These are phyloP conservation scores for Peromyscus aztecus DNA, from an alignment of 2,797 vertebrate species.

Conservation along the genomic window DNA sequence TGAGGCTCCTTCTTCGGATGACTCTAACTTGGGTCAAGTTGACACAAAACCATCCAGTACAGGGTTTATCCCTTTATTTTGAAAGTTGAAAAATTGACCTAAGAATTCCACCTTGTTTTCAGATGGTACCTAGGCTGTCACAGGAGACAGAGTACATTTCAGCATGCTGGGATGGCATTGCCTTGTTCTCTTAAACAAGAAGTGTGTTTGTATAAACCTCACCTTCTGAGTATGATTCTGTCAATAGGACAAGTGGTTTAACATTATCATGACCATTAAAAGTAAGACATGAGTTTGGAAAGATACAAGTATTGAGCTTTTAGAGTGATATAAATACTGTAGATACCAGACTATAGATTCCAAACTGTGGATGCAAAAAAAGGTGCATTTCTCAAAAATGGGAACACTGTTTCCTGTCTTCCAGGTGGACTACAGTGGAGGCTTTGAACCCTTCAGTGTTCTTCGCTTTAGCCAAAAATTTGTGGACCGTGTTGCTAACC, in stretches of 20 bases:
- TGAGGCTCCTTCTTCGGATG: too few relatives aligned
- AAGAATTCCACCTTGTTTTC: slow-evolving; percentile 13
- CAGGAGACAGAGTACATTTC: background rate
- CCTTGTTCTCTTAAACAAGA: background rate
- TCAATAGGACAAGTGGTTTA: background rate
- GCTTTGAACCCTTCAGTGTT: slow-evolving; percentile 95
- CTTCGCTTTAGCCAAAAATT: slow-evolving; percentile 98
- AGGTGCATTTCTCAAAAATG: background rate
- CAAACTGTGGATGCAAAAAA: slow-evolving; percentile 17
- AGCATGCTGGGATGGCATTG: background rate
- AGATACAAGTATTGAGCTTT: slow-evolving; percentile 9
- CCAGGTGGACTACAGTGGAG: slow-evolving; percentile 97
- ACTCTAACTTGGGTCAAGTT: too few relatives aligned
- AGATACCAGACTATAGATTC: background rate
- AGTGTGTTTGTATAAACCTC: background rate
- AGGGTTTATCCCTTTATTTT: slow-evolving; percentile 32
- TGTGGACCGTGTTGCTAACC: slow-evolving; percentile 95
- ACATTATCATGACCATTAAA: background rate
- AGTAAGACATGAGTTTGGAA: slow-evolving; percentile 9
- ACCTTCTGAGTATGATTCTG: slow-evolving; percentile 17
- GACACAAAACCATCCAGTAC: too few relatives aligned
- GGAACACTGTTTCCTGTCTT: slow-evolving; percentile 48
- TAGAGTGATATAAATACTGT: background rate
- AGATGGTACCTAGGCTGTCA: background rate
- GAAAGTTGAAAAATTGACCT: slow-evolving; percentile 37